A percentile compares a stretch with the other conserved stretches of the same genome.
These are phyloP conservation scores for Galendromus occidentalis DNA, from an alignment of 1,140 invertebrate genomes.

Conservation along the genomic window DNA sequence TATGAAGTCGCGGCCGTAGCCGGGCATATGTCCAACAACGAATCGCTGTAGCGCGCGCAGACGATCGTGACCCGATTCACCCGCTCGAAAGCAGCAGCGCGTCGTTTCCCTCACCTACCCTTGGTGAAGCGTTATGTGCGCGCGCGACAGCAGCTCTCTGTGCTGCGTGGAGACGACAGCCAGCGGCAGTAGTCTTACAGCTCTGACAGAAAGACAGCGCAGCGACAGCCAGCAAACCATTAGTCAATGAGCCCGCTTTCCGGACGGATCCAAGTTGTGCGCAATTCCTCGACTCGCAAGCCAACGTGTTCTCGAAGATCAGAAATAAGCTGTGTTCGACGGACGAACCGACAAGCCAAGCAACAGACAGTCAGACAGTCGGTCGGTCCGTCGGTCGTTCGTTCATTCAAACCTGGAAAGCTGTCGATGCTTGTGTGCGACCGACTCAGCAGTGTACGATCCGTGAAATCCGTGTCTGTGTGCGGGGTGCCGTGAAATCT, in stretches of 20 bases:
- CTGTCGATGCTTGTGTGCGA: background rate
- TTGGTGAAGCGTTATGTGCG: background rate
- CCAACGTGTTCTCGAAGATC: too few species aligned
- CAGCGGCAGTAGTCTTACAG: too few species aligned
- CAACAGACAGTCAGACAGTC: too few species aligned
- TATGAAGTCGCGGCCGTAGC: too few species aligned
- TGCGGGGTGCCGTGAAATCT: background rate
- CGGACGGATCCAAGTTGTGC: too few species aligned
- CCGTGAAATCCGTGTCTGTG: background rate
- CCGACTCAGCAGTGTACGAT: background rate
- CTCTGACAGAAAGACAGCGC: background rate
- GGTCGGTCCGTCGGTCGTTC: too few species aligned
- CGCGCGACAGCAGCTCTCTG: background rate
- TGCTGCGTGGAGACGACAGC: slow-evolving; percentile 11
- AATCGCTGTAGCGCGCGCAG: background rate
- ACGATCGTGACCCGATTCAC: slow-evolving; percentile 5
- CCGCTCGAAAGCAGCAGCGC: background rate
- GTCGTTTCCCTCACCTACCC: background rate
- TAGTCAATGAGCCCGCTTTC: too few species aligned
- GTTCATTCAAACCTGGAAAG: background rate
- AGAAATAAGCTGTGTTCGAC: too few species aligned
- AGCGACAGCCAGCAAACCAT: background rate
- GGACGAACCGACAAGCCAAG: too few species aligned
- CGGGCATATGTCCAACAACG: too few species aligned
- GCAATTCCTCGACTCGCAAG: too few species aligned